These are phyloP conservation scores for Steinernema feltiae DNA, from an alignment of 1,140 invertebrate species.

Conservation along the genomic window DNA sequence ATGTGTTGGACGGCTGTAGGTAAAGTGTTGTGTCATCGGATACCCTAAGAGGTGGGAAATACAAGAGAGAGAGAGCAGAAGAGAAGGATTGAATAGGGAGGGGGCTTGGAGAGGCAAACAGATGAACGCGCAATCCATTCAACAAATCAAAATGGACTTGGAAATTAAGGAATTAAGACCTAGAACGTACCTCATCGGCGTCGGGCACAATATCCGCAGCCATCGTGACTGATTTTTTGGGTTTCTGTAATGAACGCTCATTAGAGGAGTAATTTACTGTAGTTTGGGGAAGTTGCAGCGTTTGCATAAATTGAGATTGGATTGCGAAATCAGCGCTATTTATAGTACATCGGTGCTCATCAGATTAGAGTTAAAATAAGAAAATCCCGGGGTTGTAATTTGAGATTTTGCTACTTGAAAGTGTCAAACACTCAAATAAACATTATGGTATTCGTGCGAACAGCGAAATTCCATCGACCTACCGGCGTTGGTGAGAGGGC, in stretches of 20 bases:
- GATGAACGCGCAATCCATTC: not conserved
- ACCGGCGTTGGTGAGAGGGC: constrained; percentile 33
- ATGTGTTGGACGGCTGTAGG: not conserved
- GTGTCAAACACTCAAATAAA: not conserved
- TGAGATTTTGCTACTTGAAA: not conserved
- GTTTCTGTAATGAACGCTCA: not conserved
- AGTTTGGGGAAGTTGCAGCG: too few relatives aligned
- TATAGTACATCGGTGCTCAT: not conserved
- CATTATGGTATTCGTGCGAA: not conserved
- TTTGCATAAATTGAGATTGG: not conserved
- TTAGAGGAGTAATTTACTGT: too few relatives aligned
- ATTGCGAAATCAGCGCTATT: not conserved
- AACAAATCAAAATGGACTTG: too few relatives aligned
- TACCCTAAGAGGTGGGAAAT: constrained; percentile 5
- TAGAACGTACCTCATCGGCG: not conserved
- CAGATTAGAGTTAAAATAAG: constrained; percentile 9
- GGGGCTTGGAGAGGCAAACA: not conserved
- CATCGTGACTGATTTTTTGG: not conserved
- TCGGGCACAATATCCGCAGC: not conserved
- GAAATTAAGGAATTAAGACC: not conserved
- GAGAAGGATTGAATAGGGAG: not conserved
- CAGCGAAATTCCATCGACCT: constrained; percentile 1
- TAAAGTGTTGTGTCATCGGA: constrained; percentile 5
- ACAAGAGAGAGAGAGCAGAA: not conserved
- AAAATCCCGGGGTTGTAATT: not conserved